phyloP scores from a whole-genome alignment of 2,113 vertebrate species.

The Gobius niger region DNA sequence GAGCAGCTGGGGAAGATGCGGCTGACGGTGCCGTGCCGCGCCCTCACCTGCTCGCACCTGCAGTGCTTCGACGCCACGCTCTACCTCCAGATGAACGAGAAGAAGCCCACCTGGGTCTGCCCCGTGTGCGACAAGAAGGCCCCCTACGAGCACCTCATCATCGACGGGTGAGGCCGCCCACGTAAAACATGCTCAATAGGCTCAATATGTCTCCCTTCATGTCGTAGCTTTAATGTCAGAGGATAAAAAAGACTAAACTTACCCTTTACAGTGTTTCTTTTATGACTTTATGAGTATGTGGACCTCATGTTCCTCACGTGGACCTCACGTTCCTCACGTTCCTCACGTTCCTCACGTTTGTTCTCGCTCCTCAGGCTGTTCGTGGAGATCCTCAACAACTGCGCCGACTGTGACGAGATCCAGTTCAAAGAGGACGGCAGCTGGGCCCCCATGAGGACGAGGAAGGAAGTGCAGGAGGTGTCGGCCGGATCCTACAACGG shows the following conservation, averaged over 20 bases:
- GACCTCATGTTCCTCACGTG: too few species aligned
- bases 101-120: conserved; percentile 98
- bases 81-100: conserved; percentile 99
- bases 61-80: conserved; percentile 98
- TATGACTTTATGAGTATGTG: too few species aligned
- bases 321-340: too few species aligned
- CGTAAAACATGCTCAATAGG: too few species aligned
- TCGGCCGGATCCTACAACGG: conserved; percentile 85
- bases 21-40: conserved; percentile 93
- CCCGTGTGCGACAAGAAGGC: conserved; percentile 98
- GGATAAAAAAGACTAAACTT: too few species aligned
- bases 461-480: conserved; percentile 96
- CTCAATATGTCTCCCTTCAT: too few species aligned
- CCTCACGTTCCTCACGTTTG: too few species aligned
- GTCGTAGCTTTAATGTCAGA: too few species aligned
- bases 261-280: too few species aligned
- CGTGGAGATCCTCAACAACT: conserved; percentile 98
- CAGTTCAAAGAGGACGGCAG: conserved; percentile 97
- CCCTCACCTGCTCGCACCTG: conserved; percentile 97
- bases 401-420: conserved; percentile 96
- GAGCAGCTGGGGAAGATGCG: conserved; percentile 96
- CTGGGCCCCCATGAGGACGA: conserved; percentile 96
- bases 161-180: conserved; percentile 85
- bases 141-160: conserved; percentile 96
- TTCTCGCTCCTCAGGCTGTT: conserved; percentile 81